These are phyloP conservation scores for Luscinia megarhynchos DNA, from an alignment of 2,797 vertebrate species.

Conservation along the genomic window DNA sequence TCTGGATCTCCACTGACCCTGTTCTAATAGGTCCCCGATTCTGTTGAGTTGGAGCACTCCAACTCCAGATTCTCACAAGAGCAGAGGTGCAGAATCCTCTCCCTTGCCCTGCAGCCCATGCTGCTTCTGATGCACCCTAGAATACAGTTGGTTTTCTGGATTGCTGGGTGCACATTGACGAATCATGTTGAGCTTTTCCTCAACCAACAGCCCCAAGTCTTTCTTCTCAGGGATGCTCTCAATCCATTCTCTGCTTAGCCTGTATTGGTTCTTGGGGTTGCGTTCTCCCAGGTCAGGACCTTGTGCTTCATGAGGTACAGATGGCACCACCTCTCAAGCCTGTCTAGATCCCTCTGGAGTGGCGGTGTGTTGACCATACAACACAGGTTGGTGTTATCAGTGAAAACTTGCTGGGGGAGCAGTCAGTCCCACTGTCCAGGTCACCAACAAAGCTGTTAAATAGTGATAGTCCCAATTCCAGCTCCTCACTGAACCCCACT, in stretches of 20 bases:
- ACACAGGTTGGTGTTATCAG: background rate
- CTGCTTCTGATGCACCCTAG: background rate
- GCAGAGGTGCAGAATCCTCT: background rate
- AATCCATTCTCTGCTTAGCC: background rate
- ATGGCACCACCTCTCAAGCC: background rate
- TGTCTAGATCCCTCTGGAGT: background rate
- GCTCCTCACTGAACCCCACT: background rate
- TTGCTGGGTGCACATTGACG: background rate
- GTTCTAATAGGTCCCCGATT: background rate
- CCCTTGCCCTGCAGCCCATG: accelerated
- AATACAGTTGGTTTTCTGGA: background rate
- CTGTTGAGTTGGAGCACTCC: background rate
- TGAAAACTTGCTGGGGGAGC: background rate
- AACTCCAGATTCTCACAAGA: background rate
- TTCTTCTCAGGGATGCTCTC: background rate
- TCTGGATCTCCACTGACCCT: background rate
- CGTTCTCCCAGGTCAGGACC: background rate
- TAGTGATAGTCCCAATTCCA: accelerated
- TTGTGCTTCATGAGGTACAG: background rate
- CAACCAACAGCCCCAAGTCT: no score
- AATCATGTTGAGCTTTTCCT: background rate
- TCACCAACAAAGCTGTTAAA: background rate
- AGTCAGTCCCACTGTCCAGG: background rate
- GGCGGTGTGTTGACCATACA: background rate
- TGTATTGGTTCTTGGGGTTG: background rate